Conservation (phyloP, 2,888 invertebrate genomes). For the Sarcophaga rosellei region DNA sequence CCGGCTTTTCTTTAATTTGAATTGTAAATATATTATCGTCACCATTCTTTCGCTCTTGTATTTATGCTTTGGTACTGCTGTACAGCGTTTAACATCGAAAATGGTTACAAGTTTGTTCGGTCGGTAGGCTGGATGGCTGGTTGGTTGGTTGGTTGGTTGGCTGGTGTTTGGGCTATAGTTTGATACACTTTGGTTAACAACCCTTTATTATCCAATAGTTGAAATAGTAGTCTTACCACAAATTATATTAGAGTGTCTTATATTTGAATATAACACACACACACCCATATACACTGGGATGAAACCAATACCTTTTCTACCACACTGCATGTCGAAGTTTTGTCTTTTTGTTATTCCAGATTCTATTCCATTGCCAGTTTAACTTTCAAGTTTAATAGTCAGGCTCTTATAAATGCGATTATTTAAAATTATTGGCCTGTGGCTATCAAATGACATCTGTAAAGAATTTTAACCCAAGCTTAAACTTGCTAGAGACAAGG, state of each 20-base stretch:
- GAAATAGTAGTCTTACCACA: slow-evolving; percentile 47
- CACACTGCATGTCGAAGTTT: neutral
- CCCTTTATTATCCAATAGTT: slow-evolving; percentile 52
- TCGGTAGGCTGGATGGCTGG: neutral
- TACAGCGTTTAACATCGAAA: too few species aligned
- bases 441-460: slow-evolving; percentile 61
- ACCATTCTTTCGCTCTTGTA: too few species aligned
- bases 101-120: too few species aligned
- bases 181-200: neutral
- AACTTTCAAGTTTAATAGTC: slow-evolving; percentile 19
- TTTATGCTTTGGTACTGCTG: too few species aligned
- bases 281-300: neutral
- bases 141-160: neutral
- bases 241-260: slow-evolving; percentile 14
- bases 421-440: slow-evolving; percentile 55
- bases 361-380: slow-evolving; percentile 15
- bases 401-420: slow-evolving; percentile 22
- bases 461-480: slow-evolving; percentile 29
- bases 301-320: slow-evolving; percentile 38
- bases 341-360: neutral
- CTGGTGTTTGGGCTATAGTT: slow-evolving; percentile 14
- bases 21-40: too few species aligned
- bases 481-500: neutral
- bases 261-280: too few species aligned
- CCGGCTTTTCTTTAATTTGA: too few species aligned